phyloP scores from a whole-genome alignment of 2,113 vertebrate genomes.

The Notiomystis cincta region DNA sequence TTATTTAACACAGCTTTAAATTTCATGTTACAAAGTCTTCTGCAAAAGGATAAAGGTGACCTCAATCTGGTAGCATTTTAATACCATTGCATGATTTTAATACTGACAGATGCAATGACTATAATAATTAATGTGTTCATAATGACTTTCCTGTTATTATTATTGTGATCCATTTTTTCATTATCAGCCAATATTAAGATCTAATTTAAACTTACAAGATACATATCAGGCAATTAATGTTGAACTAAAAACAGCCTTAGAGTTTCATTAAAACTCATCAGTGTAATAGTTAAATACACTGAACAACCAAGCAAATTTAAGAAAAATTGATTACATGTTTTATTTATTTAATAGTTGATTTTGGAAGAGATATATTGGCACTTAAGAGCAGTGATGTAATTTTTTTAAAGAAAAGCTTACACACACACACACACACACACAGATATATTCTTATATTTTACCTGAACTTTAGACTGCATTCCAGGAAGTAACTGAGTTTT shows the following conservation, averaged over 20 bases:
- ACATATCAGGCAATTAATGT: neutral
- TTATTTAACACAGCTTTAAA: neutral
- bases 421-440: neutral
- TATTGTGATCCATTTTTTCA: constrained; percentile 24
- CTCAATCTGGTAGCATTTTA: neutral
- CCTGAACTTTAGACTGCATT: neutral
- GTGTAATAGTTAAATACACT: neutral
- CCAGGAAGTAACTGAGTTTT: neutral
- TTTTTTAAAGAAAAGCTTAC: neutral
- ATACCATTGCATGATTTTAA: neutral
- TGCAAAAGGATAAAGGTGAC: neutral
- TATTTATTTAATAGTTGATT: neutral
- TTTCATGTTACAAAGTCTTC: neutral
- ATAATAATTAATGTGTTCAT: constrained; percentile 36
- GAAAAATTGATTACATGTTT: neutral
- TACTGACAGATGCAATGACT: neutral
- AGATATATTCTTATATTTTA: neutral
- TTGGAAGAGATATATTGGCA: neutral
- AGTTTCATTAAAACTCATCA: neutral
- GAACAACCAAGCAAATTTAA: neutral
- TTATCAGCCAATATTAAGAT: neutral
- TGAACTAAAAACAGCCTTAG: neutral
- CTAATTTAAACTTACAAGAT: constrained; percentile 33
- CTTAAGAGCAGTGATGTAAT: neutral
- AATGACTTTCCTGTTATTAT: constrained; percentile 42